Evolutionary conservation across 2,888 invertebrate species (phyloP), one percentile per base, ranked within the genome.

Genomic region (Lycia hirtaria): DNA sequence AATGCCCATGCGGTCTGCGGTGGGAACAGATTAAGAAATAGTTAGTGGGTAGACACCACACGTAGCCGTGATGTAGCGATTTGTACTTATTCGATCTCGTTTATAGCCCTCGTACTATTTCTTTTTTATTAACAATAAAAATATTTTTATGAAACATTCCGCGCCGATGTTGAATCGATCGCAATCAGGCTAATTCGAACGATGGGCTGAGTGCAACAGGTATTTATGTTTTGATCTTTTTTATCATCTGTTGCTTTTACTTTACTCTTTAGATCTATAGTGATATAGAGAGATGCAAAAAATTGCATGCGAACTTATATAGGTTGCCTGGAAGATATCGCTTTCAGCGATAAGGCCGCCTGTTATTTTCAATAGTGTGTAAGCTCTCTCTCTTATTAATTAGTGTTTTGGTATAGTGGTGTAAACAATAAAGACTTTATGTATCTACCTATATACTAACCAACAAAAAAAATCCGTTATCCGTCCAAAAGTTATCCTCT

Each of bases 31-130:
- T 60, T 64, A 47, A 17, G 26, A 32, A 30, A 28, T 37, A 67
- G 66, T 59, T 62, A 62, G 68, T 64, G 28, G 45, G 67, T 60
- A 14, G 65, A 62, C 68, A 73, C 81, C 82, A 79, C 82, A 82
- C 83, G 79, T 71, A 78, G 75, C 73, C 80, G 81, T 86, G 87
- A 87, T 74, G 79, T 59, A 68, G 85, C 86, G 71, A 76, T 85
- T 85, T 80, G 74, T 73, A 65, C 70, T 60, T 66, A 33, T 40
- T 72, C 76, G 76, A 71, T 77, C 84, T 79, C 80, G 81, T 83
- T 84, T 81, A 75, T 78, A 78, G 68, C 67, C 64, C 52, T 65
- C 70, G 69, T 75, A 71, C 41, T 53, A 50, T 65, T 80, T 78
- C 69, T 70, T 80, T 84, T 85, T 83, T 80, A 75, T 72, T 75